Evolutionary conservation across 2,888 invertebrate genomes (phyloP), one percentile per base, ranked within the genome.

Genomic region (Girardia tigrina): DNA sequence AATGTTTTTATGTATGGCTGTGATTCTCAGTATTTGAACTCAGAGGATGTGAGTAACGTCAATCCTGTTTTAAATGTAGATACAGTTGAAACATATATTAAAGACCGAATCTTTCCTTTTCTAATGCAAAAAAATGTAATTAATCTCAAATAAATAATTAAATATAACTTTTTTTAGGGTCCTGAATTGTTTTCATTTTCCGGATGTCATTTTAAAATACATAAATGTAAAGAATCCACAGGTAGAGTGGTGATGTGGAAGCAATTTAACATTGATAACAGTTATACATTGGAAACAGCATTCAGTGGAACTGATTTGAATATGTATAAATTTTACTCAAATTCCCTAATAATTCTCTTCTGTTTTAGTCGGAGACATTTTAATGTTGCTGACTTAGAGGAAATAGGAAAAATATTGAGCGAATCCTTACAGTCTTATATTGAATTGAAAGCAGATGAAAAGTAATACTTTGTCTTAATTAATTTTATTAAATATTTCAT

Each of bases 1-100:
- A 82, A 83, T 78, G 83, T 83, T 71, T 84, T 84, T 79, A 84
- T 84, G 84, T 84, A 84, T 70, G 83, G 84, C 26, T 83, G 83
- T 78, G 82, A 82, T 78, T 78, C 80, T 6, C 79, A 79, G 1
- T 80, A 79, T 16, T 78, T 78, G 0, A 78, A 78, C 14, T 77
- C 75, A 0, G 77, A 76, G 26, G 77, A 78, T 8, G 78, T 80
- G 20, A 42, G 36, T 2, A 77, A 73, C 2, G 20, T 29, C n/a
- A 71, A 12, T 1, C 72, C 73, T 27, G 28, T 28, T n/a, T 29
- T 75, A n/a, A 12, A 27, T 23, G 28, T 28, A 0, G 20, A 74
- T n/a, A 28, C 79, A 73, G 80, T 81, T 26, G 79, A 80, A 71
- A 79, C 79, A 1, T 82, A 82, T 78, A 79, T 84, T 28, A 80